These are phyloP conservation scores for Epiblema foenella DNA, from an alignment of 2,888 invertebrate genomes.

Conservation along the genomic window DNA sequence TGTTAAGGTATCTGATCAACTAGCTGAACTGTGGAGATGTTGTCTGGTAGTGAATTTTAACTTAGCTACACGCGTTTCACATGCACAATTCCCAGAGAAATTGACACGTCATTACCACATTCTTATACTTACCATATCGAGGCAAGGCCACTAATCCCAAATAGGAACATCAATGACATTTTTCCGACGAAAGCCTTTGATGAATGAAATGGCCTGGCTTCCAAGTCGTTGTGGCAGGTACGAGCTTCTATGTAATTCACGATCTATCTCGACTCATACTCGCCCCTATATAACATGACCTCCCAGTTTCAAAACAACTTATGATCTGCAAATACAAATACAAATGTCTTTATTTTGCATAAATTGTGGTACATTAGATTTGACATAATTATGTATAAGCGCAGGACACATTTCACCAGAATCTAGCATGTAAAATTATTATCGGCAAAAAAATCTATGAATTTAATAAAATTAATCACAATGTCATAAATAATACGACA, in stretches of 20 bases:
- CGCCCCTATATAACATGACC: neutral
- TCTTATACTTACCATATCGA: conserved; percentile 4
- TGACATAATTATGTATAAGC: no score
- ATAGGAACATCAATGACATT: conserved; percentile 27
- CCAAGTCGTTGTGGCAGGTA: conserved; percentile 10
- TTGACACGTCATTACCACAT: conserved; percentile 13
- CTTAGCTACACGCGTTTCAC: neutral
- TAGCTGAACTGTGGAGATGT: neutral
- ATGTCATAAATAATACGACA: no score
- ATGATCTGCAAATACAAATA: no score
- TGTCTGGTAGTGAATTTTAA: neutral
- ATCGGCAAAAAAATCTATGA: no score
- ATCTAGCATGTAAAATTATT: no score
- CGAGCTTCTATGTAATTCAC: conserved; percentile 10
- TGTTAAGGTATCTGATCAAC: no score
- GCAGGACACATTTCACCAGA: no score
- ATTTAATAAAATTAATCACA: no score
- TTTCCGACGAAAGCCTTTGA: conserved; percentile 31
- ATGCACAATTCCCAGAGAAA: conserved; percentile 6
- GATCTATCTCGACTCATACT: neutral
- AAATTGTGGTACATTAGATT: no score
- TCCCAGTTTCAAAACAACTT: neutral
- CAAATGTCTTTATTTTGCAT: no score
- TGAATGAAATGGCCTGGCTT: conserved; percentile 2
- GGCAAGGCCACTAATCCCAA: conserved; percentile 7